phyloP scores from a whole-genome alignment of 2,888 invertebrate genomes.

The Lomographa bimaculata region DNA sequence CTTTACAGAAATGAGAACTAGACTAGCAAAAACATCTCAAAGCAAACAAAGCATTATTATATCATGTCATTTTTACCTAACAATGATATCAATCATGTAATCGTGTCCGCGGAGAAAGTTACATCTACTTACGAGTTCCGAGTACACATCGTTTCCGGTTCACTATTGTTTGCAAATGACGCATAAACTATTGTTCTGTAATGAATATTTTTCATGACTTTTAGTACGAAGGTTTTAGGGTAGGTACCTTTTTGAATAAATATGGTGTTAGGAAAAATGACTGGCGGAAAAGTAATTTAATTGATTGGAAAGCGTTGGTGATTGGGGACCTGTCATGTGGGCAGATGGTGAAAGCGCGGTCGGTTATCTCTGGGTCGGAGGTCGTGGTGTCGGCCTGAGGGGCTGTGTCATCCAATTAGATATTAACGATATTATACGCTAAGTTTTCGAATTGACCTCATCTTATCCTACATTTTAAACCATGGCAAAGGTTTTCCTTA shows the following conservation, averaged over 20 bases:
- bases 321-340: too few species aligned
- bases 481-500: too few species aligned
- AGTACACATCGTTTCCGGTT: constrained; percentile 55
- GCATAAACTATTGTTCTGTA: constrained; percentile 48
- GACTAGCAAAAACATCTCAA: constrained; percentile 4
- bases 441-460: constrained; percentile 22
- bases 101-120: constrained; percentile 53
- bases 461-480: too few species aligned
- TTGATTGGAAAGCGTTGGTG: constrained; percentile 40
- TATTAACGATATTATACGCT: constrained; percentile 31
- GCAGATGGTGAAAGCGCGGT: constrained; percentile 62
- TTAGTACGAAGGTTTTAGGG: too few species aligned
- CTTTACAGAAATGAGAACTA: constrained; percentile 9
- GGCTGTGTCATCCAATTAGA: constrained; percentile 36
- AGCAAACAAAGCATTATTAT: constrained; percentile 7
- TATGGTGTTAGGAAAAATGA: too few species aligned
- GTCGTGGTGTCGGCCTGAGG: constrained; percentile 45
- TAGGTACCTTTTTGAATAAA: too few species aligned
- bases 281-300: constrained; percentile 39
- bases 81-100: constrained; percentile 49
- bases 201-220: constrained; percentile 36
- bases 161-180: constrained; percentile 69
- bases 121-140: constrained; percentile 44
- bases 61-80: constrained; percentile 35
- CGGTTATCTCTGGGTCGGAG: too few species aligned